Evolutionary conservation across 2,888 invertebrate genomes (phyloP), one percentile per base, ranked within the genome.

Genomic region (Pollenia angustigena): DNA sequence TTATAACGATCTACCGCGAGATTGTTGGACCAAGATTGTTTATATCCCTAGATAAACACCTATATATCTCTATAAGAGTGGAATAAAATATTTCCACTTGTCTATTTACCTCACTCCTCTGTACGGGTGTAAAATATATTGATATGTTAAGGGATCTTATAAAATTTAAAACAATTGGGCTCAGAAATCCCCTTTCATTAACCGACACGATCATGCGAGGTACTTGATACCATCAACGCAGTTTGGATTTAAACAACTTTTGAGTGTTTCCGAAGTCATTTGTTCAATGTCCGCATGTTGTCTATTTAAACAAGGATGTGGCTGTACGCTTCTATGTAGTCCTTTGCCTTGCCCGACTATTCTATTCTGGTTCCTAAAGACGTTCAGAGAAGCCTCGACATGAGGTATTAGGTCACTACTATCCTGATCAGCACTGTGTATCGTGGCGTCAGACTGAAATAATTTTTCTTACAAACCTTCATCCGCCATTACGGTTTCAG

Each of bases 401-500:
- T 14, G 71, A 68, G 64, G 18, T n/a, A n/a, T n/a, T n/a, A n/a
- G n/a, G n/a, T n/a, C n/a, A n/a, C n/a, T n/a, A n/a, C n/a, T n/a
- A n/a, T n/a, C n/a, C n/a, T n/a, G n/a, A 72, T 72, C 85, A 4
- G 83, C 88, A 60, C 87, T 87, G 64, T 87, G 87, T 0, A 74
- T 44, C 11, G 87, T 44, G n/a, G 23, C 32, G 32, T 64, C 62
- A 10, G 42, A 42, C 44, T 16, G 44, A 32, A 10, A 8, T 42
- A 1, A 23, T 23, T 2, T 23, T 23, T 23, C 18, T 23, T 23
- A 1, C 18, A 23, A 23, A 23, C 2, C 18, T 2, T 23, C 18
- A 23, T 23, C 18, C 18, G 18, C 18, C 18, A 2, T 23, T 23
- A 23, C 18, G 18, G 18, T 23, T 23, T 23, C 18, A 2, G 18